A percentile compares a stretch with the other conserved stretches of the same genome.
Evolutionary conservation across 1,140 invertebrate species (phyloP).

Genomic region (Arctopsyche grandis): DNA sequence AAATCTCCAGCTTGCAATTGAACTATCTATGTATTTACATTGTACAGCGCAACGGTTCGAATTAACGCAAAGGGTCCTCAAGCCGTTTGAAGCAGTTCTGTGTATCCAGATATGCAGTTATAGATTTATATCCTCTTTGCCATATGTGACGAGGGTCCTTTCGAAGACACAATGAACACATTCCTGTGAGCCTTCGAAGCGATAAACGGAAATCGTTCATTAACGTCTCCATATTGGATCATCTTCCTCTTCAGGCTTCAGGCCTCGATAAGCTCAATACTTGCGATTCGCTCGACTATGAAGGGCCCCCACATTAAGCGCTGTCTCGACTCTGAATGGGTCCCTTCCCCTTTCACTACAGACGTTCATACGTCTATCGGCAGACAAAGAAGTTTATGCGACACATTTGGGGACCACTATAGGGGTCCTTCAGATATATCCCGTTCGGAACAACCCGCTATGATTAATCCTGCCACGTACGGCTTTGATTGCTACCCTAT

Average conservation of each 20-base stretch:
- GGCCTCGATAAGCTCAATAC: background rate
- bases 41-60: background rate
- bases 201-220: background rate
- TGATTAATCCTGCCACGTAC: background rate
- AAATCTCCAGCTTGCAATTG: too few species aligned
- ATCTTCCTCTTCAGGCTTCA: background rate
- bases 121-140: background rate
- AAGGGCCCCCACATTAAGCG: background rate
- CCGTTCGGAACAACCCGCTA: background rate
- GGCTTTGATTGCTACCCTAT: slow-evolving; percentile 11
- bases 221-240: slow-evolving; percentile 6
- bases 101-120: background rate
- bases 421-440: background rate
- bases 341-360: background rate
- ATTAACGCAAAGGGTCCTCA: background rate
- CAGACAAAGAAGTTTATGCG: background rate
- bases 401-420: background rate
- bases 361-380: background rate
- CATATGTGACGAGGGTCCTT: background rate
- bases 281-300: background rate
- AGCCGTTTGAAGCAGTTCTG: background rate
- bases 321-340: background rate
- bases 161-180: background rate
- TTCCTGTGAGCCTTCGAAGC: background rate
- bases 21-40: background rate